These are phyloP conservation scores for Dynastes hyllus DNA, from an alignment of 2,888 invertebrate species.

Conservation along the genomic window DNA sequence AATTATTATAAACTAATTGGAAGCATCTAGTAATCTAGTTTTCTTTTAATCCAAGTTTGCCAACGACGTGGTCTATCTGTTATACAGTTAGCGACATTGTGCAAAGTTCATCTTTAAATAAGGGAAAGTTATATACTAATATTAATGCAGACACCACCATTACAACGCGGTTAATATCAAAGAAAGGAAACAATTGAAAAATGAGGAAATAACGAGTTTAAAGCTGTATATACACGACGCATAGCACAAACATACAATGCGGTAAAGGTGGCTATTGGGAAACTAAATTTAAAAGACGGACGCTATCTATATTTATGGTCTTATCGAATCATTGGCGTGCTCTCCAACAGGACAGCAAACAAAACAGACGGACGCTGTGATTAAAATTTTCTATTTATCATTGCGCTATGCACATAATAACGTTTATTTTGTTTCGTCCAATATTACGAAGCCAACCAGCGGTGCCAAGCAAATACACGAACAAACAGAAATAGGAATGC, in stretches of 20 bases:
- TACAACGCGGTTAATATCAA: conserved; percentile 20
- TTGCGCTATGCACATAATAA: neutral
- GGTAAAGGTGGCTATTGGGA: conserved; percentile 39
- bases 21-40: conserved; percentile 1
- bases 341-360: neutral
- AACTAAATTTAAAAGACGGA: conserved; percentile 44
- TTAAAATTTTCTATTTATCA: conserved; percentile 18
- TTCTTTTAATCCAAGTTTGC: neutral
- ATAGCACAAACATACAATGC: conserved; percentile 23
- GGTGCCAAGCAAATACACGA: no score
- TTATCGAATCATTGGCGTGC: conserved; percentile 43
- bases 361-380: neutral
- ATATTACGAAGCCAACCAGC: no score
- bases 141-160: neutral
- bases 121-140: neutral
- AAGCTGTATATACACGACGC: conserved; percentile 3
- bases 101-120: conserved; percentile 19
- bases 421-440: no score
- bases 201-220: conserved; percentile 34
- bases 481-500: no score
- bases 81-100: neutral
- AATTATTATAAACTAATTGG: neutral
- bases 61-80: neutral
- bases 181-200: conserved; percentile 29
- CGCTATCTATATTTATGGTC: conserved; percentile 45